These are phyloP conservation scores for Amyelois transitella DNA, from an alignment of 1,140 invertebrate species.

Conservation along the genomic window DNA sequence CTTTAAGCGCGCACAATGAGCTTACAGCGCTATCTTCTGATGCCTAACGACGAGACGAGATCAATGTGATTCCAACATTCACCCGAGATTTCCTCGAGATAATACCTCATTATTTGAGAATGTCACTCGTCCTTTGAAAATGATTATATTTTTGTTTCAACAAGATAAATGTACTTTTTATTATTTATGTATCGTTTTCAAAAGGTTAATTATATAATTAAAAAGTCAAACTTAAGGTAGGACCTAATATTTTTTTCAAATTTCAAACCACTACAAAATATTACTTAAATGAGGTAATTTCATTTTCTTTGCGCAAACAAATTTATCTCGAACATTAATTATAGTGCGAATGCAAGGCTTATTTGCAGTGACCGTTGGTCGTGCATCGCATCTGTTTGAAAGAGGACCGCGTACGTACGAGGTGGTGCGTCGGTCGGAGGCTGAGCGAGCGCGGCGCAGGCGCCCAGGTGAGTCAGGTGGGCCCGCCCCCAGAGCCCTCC, in stretches of 20 bases:
- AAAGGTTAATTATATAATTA: too few species aligned
- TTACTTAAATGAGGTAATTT: background rate
- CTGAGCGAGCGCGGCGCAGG: slow-evolving; percentile 63
- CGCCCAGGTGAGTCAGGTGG: slow-evolving; percentile 70
- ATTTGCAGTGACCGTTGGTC: slow-evolving; percentile 5
- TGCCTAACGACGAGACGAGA: slow-evolving; percentile 46
- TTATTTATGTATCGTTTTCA: background rate
- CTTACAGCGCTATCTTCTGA: slow-evolving; percentile 49
- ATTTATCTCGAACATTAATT: background rate
- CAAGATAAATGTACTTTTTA: too few species aligned
- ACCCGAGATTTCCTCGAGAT: slow-evolving; percentile 29
- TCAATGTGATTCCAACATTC: slow-evolving; percentile 52
- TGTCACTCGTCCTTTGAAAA: slow-evolving; percentile 6
- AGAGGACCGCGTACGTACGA: slow-evolving; percentile 13
- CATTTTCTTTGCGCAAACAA: background rate
- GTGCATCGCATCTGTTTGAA: slow-evolving; percentile 2
- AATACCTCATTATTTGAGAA: slow-evolving; percentile 28
- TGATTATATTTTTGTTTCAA: too few species aligned
- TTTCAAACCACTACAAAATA: background rate
- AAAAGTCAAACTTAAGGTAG: background rate
- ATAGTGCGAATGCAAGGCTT: slow-evolving; percentile 2
- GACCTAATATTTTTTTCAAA: background rate
- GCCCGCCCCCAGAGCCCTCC: slow-evolving; percentile 62
- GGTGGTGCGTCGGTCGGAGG: slow-evolving; percentile 41
- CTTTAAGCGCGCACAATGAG: slow-evolving; percentile 55